A percentile compares a stretch with the other conserved stretches of the same genome.
Conservation (phyloP, 2,888 invertebrate genomes). For the Nemotelus nigrinus region DNA sequence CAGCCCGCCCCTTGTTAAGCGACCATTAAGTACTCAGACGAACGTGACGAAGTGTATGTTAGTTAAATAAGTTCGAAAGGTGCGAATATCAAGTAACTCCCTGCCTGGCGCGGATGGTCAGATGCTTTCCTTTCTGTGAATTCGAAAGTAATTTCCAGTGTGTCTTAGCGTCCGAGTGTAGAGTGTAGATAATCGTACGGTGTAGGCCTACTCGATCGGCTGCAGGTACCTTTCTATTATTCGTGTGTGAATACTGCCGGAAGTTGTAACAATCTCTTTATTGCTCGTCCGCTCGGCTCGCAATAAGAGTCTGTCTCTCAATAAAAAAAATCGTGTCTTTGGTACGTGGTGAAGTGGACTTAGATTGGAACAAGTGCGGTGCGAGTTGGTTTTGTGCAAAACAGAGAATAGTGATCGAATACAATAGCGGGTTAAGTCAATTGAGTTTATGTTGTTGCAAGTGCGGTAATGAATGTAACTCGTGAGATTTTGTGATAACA, state of each 20-base stretch:
- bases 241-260: slow-evolving; percentile 25
- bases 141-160: slow-evolving; percentile 32
- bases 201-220: slow-evolving; percentile 51
- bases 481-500: slow-evolving; percentile 42
- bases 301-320: slow-evolving; percentile 18
- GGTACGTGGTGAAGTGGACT: not conserved
- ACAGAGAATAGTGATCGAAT: not conserved
- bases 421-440: not conserved
- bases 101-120: not conserved
- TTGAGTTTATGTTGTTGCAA: not conserved
- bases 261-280: slow-evolving; percentile 10
- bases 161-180: not conserved
- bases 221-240: slow-evolving; percentile 35
- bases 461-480: slow-evolving; percentile 20
- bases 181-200: slow-evolving; percentile 46
- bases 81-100: slow-evolving; percentile 43
- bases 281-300: slow-evolving; percentile 18
- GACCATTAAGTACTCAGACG: slow-evolving; percentile 38
- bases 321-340: not conserved
- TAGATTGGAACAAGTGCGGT: slow-evolving; percentile 16
- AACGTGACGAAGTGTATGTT: slow-evolving; percentile 41
- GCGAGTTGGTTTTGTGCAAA: not conserved
- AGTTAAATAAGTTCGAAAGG: slow-evolving; percentile 41
- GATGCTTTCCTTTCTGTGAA: not conserved
- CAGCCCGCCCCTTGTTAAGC: slow-evolving; percentile 42